Evolutionary conservation across 2,888 invertebrate genomes (phyloP), one percentile per base, ranked within the genome.

Genomic region (Andrena bucephala): DNA sequence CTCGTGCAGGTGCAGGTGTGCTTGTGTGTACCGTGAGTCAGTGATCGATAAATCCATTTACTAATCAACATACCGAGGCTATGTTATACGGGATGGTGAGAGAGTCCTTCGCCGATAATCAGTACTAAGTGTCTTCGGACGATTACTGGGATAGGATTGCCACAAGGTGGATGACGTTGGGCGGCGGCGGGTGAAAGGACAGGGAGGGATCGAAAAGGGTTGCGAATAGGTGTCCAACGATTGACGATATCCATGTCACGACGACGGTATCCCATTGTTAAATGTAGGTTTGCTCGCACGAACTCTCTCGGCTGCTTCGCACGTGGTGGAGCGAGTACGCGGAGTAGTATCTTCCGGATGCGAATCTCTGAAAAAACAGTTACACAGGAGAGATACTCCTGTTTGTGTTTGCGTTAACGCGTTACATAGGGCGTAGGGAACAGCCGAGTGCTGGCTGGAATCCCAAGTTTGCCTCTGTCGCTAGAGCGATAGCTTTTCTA

Each of bases 251-350:
- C 85, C 87, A 83, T 62, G 73, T 86, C 82, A 73, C 79, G 77
- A 69, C 71, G 83, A 71, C 71, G 83, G 60, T 87, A 84, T 88
- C 84, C 89, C 87, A 79, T 89, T 83, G 96, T 96, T 97, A 97
- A 95, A 97, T 97, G 95, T 96, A 97, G 93, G 97, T 97, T 95
- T 97, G 97, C 95, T 97, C 97, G 95, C 97, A 97, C 94, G 97
- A 97, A 94, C 97, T 97, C 94, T 97, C 97, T 92, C 97, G 96
- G 94, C 96, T 95, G 94, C 96, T 95, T 92, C 96, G 96, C 91
- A 96, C 96, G 93, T 96, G 96, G 94, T 95, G 96, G 92, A 97
- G 95, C 94, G 97, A 97, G 94, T 97, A 97, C 93, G 97, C 96
- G 90, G 97, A 97, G 95, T 97, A 97, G 96, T 97, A 97, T 90